Evolutionary conservation across 2,888 invertebrate genomes (phyloP).

Genomic region (Ceriagrion tenellum): DNA sequence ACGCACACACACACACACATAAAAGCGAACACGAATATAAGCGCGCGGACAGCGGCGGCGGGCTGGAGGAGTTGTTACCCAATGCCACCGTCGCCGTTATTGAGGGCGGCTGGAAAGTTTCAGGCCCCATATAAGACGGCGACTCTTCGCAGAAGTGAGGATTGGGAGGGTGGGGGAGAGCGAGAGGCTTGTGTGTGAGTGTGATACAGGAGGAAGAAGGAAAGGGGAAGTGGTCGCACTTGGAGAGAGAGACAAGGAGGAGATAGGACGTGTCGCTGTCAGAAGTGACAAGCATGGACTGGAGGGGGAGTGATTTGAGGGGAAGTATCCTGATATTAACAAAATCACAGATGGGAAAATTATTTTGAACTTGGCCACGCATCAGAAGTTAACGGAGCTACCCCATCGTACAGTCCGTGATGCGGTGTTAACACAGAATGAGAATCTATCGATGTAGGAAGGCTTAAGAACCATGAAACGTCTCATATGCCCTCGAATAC

Average conservation of each 20-base stretch:
- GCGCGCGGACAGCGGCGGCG: background rate
- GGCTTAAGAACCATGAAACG: background rate
- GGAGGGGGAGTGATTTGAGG: background rate
- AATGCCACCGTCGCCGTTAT: slow-evolving; percentile 36
- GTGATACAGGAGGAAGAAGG: slow-evolving; percentile 3
- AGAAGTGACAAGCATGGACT: background rate
- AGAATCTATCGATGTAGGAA: background rate
- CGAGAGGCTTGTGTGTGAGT: background rate
- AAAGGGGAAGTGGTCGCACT: background rate
- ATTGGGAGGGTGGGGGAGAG: background rate
- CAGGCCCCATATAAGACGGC: slow-evolving; percentile 44
- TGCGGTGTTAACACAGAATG: too few relatives aligned
- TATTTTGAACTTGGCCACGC: background rate
- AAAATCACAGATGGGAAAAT: background rate
- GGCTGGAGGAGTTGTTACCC: slow-evolving; percentile 27
- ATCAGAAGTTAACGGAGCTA: background rate
- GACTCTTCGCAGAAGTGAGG: background rate
- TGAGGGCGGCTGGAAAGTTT: slow-evolving; percentile 61
- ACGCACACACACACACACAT: background rate
- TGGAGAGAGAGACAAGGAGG: background rate
- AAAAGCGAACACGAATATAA: background rate
- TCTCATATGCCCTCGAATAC: background rate
- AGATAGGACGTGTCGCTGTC: background rate
- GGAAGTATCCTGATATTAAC: background rate
- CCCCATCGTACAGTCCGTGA: background rate